Base-by-base conservation (phyloP, 2,888 invertebrate genomes). In the Drosophila nr. perissopoda region DNA sequence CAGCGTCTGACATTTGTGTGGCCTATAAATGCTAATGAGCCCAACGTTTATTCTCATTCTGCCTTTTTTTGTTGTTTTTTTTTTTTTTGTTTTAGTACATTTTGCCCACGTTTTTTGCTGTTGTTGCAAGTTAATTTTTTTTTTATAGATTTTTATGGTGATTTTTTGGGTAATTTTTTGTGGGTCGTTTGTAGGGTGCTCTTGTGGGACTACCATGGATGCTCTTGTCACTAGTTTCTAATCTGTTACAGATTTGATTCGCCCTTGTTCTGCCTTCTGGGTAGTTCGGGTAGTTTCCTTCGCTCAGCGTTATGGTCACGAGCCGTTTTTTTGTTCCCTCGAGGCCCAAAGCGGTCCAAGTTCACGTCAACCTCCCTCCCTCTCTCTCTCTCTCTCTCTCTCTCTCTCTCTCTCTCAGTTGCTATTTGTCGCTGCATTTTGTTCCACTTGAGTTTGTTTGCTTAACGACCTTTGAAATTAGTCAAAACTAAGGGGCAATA, bases 381-480 rank as follows among this genome's bases (percentile, higher is more conserved):
- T 58, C 33, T 56, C 13, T 11, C n/a, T 34, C 13, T 11, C 21
- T 53, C 18, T 34, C 13, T 4, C n/a, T 25, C 27, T 27, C 21
- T 34, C 29, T 51, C 63, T 54, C 58, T 40, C 42, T 2, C 48
- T 31, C 16, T 1, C 16, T 25, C 45, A 45, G 16, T 27, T 34
- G 65, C 33, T 52, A 33, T 58, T 53, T 71, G 57, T 74, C 69
- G 67, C 78, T 78, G 78, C 82, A 88, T 90, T 91, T 89, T 83
- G 91, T 91, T 91, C 91, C 91, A 91, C 91, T 91, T 91, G 89
- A 91, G 90, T 90, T 89, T 91, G 91, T 91, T 89, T 91, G 91
- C 81, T 91, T 91, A 91, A 91, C 91, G 90, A 91, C 90, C 91
- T 91, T 89, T 91, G 91, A 91, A 91, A 91, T 91, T 91, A 91